phyloP scores from a whole-genome alignment of 2,888 invertebrate species.

The Ommatoiulus sabulosus region DNA sequence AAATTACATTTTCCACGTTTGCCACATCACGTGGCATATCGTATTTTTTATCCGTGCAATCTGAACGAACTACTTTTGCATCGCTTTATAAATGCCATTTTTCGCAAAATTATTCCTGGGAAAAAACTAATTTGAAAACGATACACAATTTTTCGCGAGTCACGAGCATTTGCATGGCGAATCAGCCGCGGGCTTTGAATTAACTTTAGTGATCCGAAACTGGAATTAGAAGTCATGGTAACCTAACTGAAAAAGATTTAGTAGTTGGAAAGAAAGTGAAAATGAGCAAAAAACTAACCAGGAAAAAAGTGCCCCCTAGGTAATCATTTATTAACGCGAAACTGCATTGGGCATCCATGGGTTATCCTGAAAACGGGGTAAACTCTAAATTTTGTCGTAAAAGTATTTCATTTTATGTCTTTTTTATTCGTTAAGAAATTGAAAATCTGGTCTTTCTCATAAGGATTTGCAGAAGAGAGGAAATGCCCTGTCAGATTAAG shows the following conservation, averaged over 20 bases:
- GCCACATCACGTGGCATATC: background rate
- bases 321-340: background rate
- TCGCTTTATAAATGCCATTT: too few relatives aligned
- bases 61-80: too few relatives aligned
- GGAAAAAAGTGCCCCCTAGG: background rate
- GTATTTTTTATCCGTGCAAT: background rate
- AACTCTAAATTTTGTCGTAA: background rate
- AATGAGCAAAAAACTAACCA: background rate
- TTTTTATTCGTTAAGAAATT: background rate
- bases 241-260: background rate
- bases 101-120: too few relatives aligned
- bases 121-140: too few relatives aligned
- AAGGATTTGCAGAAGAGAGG: background rate
- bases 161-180: too few relatives aligned
- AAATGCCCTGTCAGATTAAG: background rate
- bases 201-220: too few relatives aligned
- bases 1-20: background rate
- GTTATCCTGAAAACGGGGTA: background rate
- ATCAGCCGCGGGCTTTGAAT: too few relatives aligned
- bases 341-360: too few relatives aligned
- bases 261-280: background rate
- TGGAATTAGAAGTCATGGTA: too few relatives aligned
- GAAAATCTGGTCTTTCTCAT: background rate
- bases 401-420: background rate
- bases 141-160: too few relatives aligned